phyloP scores from a whole-genome alignment of 2,797 vertebrate genomes.

The Siniperca obscura region DNA sequence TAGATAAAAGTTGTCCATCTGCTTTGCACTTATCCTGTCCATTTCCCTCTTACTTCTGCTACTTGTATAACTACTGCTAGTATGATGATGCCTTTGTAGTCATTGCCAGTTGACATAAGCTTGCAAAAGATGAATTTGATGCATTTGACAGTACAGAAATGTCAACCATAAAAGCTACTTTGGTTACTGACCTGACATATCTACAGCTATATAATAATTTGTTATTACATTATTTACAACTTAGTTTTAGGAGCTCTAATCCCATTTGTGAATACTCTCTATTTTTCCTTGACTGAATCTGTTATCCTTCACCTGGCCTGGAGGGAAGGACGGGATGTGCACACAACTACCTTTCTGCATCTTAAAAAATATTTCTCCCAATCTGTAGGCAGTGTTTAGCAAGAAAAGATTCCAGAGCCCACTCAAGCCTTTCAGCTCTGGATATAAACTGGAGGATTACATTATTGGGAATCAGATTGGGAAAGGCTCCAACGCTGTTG shows the following conservation, averaged over 20 bases:
- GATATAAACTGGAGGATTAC: constrained; percentile 93
- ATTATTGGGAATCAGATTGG: constrained; percentile 90
- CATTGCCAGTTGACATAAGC: not conserved
- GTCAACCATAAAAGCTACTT: not conserved
- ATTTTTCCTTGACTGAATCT: too few relatives aligned
- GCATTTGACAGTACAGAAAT: not conserved
- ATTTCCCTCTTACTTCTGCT: not conserved
- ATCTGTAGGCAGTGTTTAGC: constrained; percentile 87
- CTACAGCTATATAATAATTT: not conserved
- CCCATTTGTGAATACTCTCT: not conserved
- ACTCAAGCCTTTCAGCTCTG: constrained; percentile 78
- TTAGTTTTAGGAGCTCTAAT: not conserved
- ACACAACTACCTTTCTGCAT: not conserved
- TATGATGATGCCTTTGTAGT: not conserved
- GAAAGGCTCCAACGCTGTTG: constrained; percentile 92
- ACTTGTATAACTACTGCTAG: not conserved
- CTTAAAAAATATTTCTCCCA: not conserved
- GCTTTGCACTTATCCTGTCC: not conserved
- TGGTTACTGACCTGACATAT: not conserved
- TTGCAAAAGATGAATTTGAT: not conserved
- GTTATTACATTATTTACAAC: not conserved
- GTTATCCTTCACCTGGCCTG: not conserved
- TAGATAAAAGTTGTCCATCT: not conserved
- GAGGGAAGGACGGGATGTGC: not conserved
- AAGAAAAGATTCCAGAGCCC: constrained; percentile 85